Percentiles rank a stretch among this genome's conserved stretches.
Conservation (phyloP, 2,888 invertebrate species). For the Caenorhabditis sp. region DNA sequence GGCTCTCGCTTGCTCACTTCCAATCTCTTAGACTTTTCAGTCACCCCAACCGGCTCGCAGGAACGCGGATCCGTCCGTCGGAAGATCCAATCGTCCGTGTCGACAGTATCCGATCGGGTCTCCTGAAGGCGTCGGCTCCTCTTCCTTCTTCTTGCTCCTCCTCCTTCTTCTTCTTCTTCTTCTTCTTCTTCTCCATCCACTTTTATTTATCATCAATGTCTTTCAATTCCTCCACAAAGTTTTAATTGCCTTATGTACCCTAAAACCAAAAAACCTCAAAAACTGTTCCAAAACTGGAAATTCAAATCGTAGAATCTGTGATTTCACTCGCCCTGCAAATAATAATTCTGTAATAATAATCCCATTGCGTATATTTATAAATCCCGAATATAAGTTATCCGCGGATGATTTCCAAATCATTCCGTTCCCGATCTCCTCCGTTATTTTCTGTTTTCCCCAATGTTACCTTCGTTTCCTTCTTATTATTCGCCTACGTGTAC, state of each 20-base stretch:
- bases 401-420: neutral
- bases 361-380: constrained; percentile 5
- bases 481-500: constrained; percentile 33
- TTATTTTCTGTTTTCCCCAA: neutral
- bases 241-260: constrained; percentile 3
- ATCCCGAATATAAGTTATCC: neutral
- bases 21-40: constrained; percentile 33
- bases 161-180: neutral
- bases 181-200: neutral
- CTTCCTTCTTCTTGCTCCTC: neutral
- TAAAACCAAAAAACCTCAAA: constrained; percentile 8
- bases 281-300: constrained; percentile 37
- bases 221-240: constrained; percentile 7
- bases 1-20: neutral
- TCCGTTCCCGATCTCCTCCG: constrained; percentile 2
- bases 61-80: constrained; percentile 44
- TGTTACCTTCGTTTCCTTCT: neutral
- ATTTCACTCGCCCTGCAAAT: constrained; percentile 24
- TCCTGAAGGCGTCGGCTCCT: neutral
- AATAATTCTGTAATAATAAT: constrained; percentile 18
- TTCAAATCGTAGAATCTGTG: constrained; percentile 51
- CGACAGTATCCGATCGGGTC: constrained; percentile 52
- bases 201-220: constrained; percentile 8
- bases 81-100: constrained; percentile 51
- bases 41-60: constrained; percentile 41